Conservation (phyloP, 2,888 invertebrate genomes). For the Eupsilia transversa region DNA sequence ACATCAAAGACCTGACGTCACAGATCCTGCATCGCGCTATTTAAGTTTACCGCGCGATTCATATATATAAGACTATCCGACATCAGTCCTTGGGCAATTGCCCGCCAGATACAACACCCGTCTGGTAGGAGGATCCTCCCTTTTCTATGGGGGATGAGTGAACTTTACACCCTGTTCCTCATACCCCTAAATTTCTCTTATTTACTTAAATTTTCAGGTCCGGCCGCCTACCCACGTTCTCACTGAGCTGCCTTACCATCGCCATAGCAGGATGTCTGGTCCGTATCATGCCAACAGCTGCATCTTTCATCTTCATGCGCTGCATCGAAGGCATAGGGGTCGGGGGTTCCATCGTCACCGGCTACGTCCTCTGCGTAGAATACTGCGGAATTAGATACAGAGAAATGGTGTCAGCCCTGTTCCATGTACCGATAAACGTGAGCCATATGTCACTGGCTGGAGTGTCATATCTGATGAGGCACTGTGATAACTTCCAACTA, state of each 20-base stretch:
- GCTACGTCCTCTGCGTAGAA: conserved; percentile 81
- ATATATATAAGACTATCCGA: too few relatives aligned
- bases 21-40: too few relatives aligned
- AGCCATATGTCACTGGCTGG: conserved; percentile 79
- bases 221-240: conserved; percentile 77
- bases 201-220: conserved; percentile 70
- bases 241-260: conserved; percentile 70
- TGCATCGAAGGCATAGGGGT: conserved; percentile 80
- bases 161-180: too few relatives aligned
- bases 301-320: conserved; percentile 76
- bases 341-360: conserved; percentile 81
- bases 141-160: too few relatives aligned
- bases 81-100: too few relatives aligned
- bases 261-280: conserved; percentile 76
- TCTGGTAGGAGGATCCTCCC: too few relatives aligned
- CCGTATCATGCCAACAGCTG: conserved; percentile 74
- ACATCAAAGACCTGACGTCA: too few relatives aligned
- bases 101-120: too few relatives aligned
- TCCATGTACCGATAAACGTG: conserved; percentile 80
- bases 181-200: too few relatives aligned
- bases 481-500: conserved; percentile 79
- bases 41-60: too few relatives aligned
- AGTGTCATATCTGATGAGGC: conserved; percentile 79
- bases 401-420: conserved; percentile 79
- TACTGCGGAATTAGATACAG: conserved; percentile 78